phyloP scores from a whole-genome alignment of 2,888 invertebrate species.

The Kuschelorhynchus macadamiae region DNA sequence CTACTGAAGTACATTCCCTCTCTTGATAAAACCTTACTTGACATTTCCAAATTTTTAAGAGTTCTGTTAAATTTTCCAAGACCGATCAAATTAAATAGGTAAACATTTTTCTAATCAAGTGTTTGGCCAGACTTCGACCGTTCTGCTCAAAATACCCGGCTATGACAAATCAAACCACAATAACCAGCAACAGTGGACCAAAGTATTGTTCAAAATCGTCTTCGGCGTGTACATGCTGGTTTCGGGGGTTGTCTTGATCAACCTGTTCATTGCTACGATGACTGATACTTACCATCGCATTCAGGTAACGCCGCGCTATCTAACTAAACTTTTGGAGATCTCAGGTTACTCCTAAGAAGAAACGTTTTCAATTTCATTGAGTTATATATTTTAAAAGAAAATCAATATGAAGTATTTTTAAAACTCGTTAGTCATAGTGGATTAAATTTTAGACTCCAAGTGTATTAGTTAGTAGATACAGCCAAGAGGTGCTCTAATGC shows the following conservation, averaged over 20 bases:
- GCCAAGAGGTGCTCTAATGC: constrained; percentile 23
- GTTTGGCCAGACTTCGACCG: constrained; percentile 93
- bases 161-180: constrained; percentile 81
- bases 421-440: too few species aligned
- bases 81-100: too few species aligned
- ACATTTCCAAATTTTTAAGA: too few species aligned
- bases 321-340: neutral
- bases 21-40: too few species aligned
- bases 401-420: too few species aligned
- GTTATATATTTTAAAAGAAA: too few species aligned
- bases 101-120: too few species aligned
- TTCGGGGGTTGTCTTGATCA: constrained; percentile 98
- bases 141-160: constrained; percentile 81
- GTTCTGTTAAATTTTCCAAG: too few species aligned
- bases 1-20: too few species aligned
- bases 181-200: constrained; percentile 87
- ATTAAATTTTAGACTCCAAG: too few species aligned
- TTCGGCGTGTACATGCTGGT: constrained; percentile 99
- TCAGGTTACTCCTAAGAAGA: too few species aligned
- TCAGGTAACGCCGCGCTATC: constrained; percentile 77
- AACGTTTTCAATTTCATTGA: too few species aligned
- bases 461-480: neutral
- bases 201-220: constrained; percentile 89
- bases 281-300: constrained; percentile 99
- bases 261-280: constrained; percentile 99